Evolutionary conservation across 2,113 vertebrate species (phyloP).

Genomic region (Erinaceus europaeus): DNA sequence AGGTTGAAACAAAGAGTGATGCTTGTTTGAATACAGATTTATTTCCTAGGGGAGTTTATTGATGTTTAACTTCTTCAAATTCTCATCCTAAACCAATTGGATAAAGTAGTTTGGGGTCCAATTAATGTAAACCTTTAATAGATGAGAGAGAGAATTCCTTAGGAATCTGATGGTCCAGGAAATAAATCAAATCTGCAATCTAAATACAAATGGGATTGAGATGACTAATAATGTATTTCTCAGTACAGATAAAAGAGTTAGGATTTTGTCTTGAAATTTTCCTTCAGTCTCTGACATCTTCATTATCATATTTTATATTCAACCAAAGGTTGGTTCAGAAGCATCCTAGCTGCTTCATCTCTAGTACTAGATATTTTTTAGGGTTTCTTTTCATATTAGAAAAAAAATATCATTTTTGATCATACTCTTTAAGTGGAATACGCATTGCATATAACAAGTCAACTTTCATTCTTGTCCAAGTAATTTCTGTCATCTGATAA

Average conservation of each 20-base stretch:
- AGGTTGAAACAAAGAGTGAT: background rate
- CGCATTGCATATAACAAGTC: background rate
- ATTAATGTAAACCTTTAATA: conserved; percentile 24
- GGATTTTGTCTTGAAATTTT: background rate
- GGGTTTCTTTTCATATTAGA: background rate
- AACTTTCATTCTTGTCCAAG: background rate
- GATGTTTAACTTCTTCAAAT: background rate
- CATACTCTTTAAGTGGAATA: background rate
- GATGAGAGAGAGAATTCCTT: background rate
- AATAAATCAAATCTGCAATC: background rate
- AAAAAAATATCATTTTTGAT: background rate
- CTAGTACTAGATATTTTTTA: background rate
- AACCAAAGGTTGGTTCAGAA: background rate
- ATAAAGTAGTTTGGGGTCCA: background rate
- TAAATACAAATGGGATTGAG: background rate
- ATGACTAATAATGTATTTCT: background rate
- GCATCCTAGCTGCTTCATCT: background rate
- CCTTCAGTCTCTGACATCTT: background rate
- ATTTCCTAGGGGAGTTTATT: background rate
- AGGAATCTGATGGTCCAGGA: background rate
- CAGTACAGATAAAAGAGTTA: background rate
- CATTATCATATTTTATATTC: background rate
- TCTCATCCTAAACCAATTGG: conserved; percentile 4
- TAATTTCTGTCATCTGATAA: background rate
- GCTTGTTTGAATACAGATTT: background rate